A percentile compares a stretch with the other conserved stretches of the same genome.
These are phyloP conservation scores for Euura lappo DNA, from an alignment of 1,140 invertebrate genomes.

Conservation along the genomic window DNA sequence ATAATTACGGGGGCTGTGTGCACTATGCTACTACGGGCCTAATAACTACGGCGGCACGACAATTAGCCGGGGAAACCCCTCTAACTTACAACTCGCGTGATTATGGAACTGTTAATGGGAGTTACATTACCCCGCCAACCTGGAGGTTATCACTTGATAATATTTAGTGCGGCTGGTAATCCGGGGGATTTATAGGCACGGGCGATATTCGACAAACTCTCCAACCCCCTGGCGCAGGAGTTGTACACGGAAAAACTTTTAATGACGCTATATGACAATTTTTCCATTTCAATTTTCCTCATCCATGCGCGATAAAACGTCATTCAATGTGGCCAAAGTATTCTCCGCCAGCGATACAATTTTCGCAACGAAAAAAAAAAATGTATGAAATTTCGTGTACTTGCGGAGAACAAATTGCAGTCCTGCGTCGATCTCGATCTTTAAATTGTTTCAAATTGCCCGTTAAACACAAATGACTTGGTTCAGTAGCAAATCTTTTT, in stretches of 20 bases:
- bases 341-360: not conserved
- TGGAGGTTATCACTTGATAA: constrained; percentile 20
- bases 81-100: constrained; percentile 21
- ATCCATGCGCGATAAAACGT: too few species aligned
- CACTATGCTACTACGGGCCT: constrained; percentile 8
- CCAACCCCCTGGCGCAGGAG: not conserved
- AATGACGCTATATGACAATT: too few species aligned
- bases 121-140: constrained; percentile 20
- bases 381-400: not conserved
- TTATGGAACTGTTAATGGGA: constrained; percentile 14
- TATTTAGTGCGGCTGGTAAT: constrained; percentile 22
- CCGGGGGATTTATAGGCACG: constrained; percentile 26
- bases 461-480: not conserved
- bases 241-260: too few species aligned
- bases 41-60: constrained; percentile 16
- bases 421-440: not conserved
- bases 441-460: not conserved
- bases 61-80: constrained; percentile 21
- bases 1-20: not conserved
- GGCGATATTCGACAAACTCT: constrained; percentile 26
- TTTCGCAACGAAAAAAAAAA: not conserved
- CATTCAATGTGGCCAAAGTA: not conserved
- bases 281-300: too few species aligned
- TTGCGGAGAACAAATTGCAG: too few species aligned
- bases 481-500: not conserved